Percentiles rank a stretch among this genome's conserved stretches.
phyloP scores from a whole-genome alignment of 2,113 vertebrate species.

The Rhinolophus sinicus region DNA sequence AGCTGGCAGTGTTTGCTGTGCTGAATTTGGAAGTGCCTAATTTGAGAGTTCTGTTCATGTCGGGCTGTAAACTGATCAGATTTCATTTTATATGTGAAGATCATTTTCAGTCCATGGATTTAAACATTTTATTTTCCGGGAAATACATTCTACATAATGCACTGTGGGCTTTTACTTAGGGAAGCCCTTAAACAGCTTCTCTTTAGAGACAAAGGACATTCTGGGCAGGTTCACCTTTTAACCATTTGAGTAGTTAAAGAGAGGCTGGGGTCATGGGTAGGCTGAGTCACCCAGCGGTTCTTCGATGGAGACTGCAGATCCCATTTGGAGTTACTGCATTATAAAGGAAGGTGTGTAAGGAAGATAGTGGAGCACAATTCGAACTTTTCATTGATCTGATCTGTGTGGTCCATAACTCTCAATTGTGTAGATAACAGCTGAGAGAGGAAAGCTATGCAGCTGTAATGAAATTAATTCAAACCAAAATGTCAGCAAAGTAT shows the following conservation, averaged over 20 bases:
- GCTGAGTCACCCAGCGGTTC: not conserved
- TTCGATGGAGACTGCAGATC: not conserved
- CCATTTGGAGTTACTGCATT: not conserved
- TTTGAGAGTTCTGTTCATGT: constrained; percentile 67
- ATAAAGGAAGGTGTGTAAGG: not conserved
- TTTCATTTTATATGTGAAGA: constrained; percentile 70
- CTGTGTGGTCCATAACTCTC: constrained; percentile 7
- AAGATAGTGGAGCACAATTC: not conserved
- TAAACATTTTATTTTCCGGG: constrained; percentile 61
- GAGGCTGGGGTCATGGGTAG: no score
- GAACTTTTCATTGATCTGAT: not conserved
- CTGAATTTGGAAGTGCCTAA: constrained; percentile 68
- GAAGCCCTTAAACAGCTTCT: not conserved
- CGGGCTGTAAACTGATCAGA: constrained; percentile 60
- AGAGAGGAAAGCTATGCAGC: not conserved
- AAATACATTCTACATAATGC: constrained; percentile 43
- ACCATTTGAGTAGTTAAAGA: not conserved
- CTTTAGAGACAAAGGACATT: constrained; percentile 56
- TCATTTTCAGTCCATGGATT: constrained; percentile 72
- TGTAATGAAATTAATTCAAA: constrained; percentile 50
- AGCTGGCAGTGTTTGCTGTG: constrained; percentile 65
- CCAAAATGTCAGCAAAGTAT: constrained; percentile 27
- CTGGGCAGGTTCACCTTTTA: constrained; percentile 19
- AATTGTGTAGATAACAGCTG: not conserved
- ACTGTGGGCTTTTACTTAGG: constrained; percentile 42